Evolutionary conservation across 2,113 vertebrate species (phyloP), one percentile per base, ranked within the genome.

Genomic region (Thalassoma bifasciatum): DNA sequence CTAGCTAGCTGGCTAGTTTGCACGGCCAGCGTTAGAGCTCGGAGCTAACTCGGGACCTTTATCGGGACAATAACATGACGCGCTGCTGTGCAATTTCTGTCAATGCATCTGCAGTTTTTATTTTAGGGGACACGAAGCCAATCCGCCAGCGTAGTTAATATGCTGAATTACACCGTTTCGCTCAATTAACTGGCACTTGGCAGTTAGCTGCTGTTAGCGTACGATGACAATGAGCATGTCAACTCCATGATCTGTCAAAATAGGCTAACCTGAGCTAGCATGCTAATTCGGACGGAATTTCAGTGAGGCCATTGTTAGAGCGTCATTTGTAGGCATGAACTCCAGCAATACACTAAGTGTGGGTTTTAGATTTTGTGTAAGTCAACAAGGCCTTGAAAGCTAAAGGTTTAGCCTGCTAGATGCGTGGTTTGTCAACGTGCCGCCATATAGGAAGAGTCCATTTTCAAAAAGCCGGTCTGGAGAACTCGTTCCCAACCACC

Each of bases 391-490:
- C 84, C 72, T 42, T 37, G 38, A 3, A 36, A 36, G 86, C 68
- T 76, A 83, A 22, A 61, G 37, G 34, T 68, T 67, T 66, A 84
- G 84, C 85, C 44, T 23, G 59, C 82, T 77, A n/a, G 72, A 61
- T 85, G 84, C 84, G 84, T 88, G 85, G 83, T 87, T 74, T 86
- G 91, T 85, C 92, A 93, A 91, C 91, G 92, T 92, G 94, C 91
- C 92, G 93, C 93, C 93, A 90, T 92, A 87, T 89, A 93, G 91
- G 88, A 89, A 92, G 93, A 94, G 90, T 94, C 94, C 94, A 94
- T 94, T 94, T 94, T 93, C 93, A 94, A 93, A 94, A 94, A 94
- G 94, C 93, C 93, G 94, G 94, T 94, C 81, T 90, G 90, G 88
- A 90, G 77, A 92, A 91, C 79, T 91, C 90, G 89, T 88, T 86